Percentiles rank a stretch among this genome's conserved stretches.
Evolutionary conservation across 2,888 invertebrate species (phyloP).

Genomic region (Diarsia rubi): DNA sequence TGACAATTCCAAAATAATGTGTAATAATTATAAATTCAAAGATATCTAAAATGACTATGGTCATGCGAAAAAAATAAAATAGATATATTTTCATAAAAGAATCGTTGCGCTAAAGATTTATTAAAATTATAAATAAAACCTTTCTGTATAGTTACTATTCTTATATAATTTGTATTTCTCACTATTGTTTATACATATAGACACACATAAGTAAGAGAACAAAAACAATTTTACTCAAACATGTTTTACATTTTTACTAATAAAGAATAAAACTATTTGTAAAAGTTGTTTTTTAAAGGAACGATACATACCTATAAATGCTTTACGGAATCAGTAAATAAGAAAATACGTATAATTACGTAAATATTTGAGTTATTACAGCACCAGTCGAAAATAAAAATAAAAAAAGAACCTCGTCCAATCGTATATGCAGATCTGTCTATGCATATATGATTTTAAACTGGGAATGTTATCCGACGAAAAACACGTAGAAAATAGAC

Average conservation of each 20-base stretch:
- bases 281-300: constrained; percentile 58
- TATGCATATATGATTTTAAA: constrained; percentile 39
- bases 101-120: constrained; percentile 49
- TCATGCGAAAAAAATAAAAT: constrained; percentile 39
- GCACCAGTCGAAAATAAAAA: constrained; percentile 78
- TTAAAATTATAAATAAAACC: constrained; percentile 60
- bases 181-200: constrained; percentile 65
- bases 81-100: constrained; percentile 36
- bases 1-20: constrained; percentile 51
- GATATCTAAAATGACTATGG: constrained; percentile 36
- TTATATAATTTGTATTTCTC: constrained; percentile 66
- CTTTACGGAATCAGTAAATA: constrained; percentile 81
- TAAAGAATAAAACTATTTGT: constrained; percentile 45
- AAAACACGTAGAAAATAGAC: background rate
- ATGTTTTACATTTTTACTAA: constrained; percentile 48
- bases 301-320: constrained; percentile 78
- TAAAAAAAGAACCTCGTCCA: constrained; percentile 43
- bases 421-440: constrained; percentile 23
- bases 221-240: constrained; percentile 57
- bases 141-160: constrained; percentile 53
- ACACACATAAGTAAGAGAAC: constrained; percentile 52
- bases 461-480: constrained; percentile 32
- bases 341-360: constrained; percentile 62
- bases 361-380: constrained; percentile 75
- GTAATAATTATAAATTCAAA: constrained; percentile 33